Evolutionary conservation across 2,797 vertebrate species (phyloP), one percentile per base, ranked within the genome.

Genomic region (Cichlasoma orientale): DNA sequence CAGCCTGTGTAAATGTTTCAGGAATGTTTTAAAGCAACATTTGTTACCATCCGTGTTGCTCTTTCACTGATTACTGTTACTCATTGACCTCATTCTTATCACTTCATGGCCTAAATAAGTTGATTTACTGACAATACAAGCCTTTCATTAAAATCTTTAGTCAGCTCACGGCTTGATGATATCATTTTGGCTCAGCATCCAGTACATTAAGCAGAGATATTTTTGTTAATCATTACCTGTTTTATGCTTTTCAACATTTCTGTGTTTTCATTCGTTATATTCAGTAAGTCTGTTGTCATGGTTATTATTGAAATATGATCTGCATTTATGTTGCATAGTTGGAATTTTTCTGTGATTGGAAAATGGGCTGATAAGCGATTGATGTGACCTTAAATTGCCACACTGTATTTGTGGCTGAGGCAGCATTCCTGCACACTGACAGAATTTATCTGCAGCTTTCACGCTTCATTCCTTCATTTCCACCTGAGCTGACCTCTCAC

Each of bases 401-500:
- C 53, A 58, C 1, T 68, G 25, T 19, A 29, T 68, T 13, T 61
- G 25, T 14, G 36, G 44, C n/a, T 11, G 69, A 55, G 6, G 59
- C 9, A 50, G 55, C 9, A 68, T 68, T 68, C 63, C 63, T 68
- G 63, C 63, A 50, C 25, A 7, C 23, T n/a, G 61, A 1, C 21
- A 12, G 23, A 29, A 25, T 12, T 4, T 50, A 27, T 66, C 44
- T 66, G 25, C 3, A 68, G 41, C 61, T 50, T 47, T 66, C 61
- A 47, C 41, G 4, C 2, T 74, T 63, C n/a, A 47, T 25, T 23
- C 44, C 36, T 52, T 56, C 14, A 68, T 18, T 44, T 68, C 18
- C 2, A n/a, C 23, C 16, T 44, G 2, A 61, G 57, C 33, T 78
- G 52, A 80, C 82, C 77, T 84, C 68, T 73, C 14, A 3, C 14